Evolutionary conservation across 2,888 invertebrate species (phyloP), one percentile per base, ranked within the genome.

Genomic region (Acleris cristana): DNA sequence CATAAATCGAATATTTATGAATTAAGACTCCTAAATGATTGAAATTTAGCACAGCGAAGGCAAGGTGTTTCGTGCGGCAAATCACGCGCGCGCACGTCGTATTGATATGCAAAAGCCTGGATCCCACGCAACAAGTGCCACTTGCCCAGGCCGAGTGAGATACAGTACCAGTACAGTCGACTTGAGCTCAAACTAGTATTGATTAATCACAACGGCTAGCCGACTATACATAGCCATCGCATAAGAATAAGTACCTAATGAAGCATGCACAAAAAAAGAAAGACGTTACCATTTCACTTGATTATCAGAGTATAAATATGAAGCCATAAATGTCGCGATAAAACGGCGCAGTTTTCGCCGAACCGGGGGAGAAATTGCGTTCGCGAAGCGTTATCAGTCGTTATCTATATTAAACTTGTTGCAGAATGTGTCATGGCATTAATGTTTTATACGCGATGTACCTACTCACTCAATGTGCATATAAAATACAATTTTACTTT

Each of bases 51-150:
- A 79, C 74, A 76, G 81, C 76, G 76, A 76, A 74, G 76, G 75
- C 77, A 76, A 80, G 74, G 76, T 71, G 80, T 81, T 79, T 73
- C 61, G 72, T 69, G 76, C 81, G 75, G 84, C 85, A 85, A 86
- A 86, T 84, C 84, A 84, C 83, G 83, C 77, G 83, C 77, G 80
- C 76, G 77, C 81, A 73, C 76, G 74, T 74, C 73, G 74, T 74
- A 78, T 85, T 83, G 80, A 79, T 79, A 87, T 86, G 83, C 86
- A 85, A 82, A 83, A 69, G 68, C 77, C 51, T 72, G 74, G 78
- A 78, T 83, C 88, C 87, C 84, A 89, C 87, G 87, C 87, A 87
- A 85, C 88, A 85, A 87, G 86, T 85, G 84, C 83, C 83, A 84
- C 81, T 85, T 81, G 79, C 73, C 76, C 73, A 74, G 73, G 77